Evolutionary conservation across 2,888 invertebrate genomes (phyloP).

Genomic region (Agapostemon virescens): DNA sequence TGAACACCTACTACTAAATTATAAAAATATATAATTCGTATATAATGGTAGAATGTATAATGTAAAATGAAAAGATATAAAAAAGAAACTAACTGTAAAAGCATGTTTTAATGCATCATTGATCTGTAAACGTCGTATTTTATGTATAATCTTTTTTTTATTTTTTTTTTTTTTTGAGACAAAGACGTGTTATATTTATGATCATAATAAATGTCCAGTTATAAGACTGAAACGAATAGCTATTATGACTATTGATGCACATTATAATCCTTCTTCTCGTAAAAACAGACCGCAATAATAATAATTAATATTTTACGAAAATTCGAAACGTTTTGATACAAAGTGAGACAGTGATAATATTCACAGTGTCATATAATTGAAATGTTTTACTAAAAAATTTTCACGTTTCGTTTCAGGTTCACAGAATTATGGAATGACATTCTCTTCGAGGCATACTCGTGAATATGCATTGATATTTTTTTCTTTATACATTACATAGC

Average conservation of each 20-base stretch:
- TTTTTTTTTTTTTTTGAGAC: background rate
- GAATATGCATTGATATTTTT: conserved; percentile 44
- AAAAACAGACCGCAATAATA: background rate
- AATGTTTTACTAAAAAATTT: conserved; percentile 1
- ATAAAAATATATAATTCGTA: conserved; percentile 22
- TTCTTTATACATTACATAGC: conserved; percentile 59
- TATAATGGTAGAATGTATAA: background rate
- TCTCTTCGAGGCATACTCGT: conserved; percentile 61
- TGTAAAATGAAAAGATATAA: conserved; percentile 18
- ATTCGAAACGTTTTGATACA: conserved; percentile 3
- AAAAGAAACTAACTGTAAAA: conserved; percentile 24
- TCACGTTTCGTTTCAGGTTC: background rate
- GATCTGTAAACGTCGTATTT: background rate
- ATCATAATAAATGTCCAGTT: background rate
- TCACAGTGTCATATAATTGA: conserved; percentile 4
- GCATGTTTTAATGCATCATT: conserved; percentile 15
- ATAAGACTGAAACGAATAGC: background rate
- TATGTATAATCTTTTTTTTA: background rate
- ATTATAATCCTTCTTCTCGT: background rate
- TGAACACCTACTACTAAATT: background rate
- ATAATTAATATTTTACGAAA: background rate
- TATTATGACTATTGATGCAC: background rate
- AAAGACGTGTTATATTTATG: background rate
- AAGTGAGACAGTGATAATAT: conserved; percentile 14
- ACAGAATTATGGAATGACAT: conserved; percentile 50